A percentile compares a stretch with the other conserved stretches of the same genome.
Conservation (phyloP, 23 tunicate species). For the Phallusia fumigata region DNA sequence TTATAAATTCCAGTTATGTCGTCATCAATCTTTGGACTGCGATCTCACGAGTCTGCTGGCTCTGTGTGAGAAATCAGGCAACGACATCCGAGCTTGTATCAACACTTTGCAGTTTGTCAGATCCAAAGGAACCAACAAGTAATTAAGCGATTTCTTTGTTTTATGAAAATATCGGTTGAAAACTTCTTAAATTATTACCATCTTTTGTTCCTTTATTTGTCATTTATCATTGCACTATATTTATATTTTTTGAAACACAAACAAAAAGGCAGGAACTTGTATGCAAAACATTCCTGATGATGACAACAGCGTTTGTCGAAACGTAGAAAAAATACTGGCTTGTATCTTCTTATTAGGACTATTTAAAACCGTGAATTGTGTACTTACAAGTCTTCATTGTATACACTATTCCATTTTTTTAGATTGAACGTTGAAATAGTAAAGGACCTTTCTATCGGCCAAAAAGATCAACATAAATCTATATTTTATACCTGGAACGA, state of each 20-base stretch:
- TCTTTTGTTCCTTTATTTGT: too few relatives aligned
- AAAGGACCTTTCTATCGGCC: slow-evolving; percentile 63
- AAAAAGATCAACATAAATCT: slow-evolving; percentile 84
- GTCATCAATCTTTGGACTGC: slow-evolving; percentile 50
- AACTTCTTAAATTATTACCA: too few relatives aligned
- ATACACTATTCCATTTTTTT: background rate
- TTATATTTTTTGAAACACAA: too few relatives aligned
- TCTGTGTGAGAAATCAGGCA: slow-evolving; percentile 90
- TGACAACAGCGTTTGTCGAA: too few relatives aligned
- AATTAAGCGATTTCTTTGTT: background rate
- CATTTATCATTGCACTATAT: too few relatives aligned
- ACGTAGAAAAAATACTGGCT: too few relatives aligned
- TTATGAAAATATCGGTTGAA: too few relatives aligned
- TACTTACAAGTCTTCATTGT: too few relatives aligned
- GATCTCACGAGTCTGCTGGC: slow-evolving; percentile 72
- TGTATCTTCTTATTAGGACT: too few relatives aligned
- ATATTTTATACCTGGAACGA: slow-evolving; percentile 88
- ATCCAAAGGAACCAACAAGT: slow-evolving; percentile 49
- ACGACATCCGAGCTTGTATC: slow-evolving; percentile 95
- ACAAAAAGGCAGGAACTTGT: too few relatives aligned
- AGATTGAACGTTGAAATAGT: slow-evolving; percentile 45
- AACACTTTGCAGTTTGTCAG: slow-evolving; percentile 92
- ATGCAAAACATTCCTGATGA: too few relatives aligned
- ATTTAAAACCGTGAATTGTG: too few relatives aligned
- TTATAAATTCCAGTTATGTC: slow-evolving; percentile 44